These are phyloP conservation scores for Callyntrura sp. DNA, from an alignment of 2,888 invertebrate genomes.

Conservation along the genomic window DNA sequence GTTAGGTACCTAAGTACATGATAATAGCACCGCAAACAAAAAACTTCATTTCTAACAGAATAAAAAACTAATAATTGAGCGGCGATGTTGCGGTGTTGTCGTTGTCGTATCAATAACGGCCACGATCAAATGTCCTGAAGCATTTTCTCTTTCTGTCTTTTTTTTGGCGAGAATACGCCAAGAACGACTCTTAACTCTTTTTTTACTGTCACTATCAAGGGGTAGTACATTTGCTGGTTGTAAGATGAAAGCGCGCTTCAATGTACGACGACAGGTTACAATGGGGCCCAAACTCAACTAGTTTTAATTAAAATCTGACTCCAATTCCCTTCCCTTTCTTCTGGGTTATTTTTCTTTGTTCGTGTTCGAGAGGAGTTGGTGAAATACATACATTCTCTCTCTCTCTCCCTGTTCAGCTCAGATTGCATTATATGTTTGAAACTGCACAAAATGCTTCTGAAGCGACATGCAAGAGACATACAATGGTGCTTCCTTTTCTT, in stretches of 20 bases:
- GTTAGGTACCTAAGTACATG: not conserved
- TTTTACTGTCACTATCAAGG: constrained; percentile 6
- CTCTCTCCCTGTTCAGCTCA: not conserved
- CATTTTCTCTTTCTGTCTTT: constrained; percentile 20
- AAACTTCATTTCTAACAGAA: constrained; percentile 35
- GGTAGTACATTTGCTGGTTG: constrained; percentile 7
- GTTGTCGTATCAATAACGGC: constrained; percentile 32
- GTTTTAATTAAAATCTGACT: constrained; percentile 70
- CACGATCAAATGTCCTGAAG: constrained; percentile 44
- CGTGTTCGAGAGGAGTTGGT: not conserved
- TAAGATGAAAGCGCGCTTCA: constrained; percentile 8
- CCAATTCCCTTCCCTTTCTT: constrained; percentile 54
- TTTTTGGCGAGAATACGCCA: constrained; percentile 17
- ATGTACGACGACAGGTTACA: constrained; percentile 27
- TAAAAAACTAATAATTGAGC: constrained; percentile 37
- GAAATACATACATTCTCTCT: not conserved
- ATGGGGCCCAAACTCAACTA: constrained; percentile 9
- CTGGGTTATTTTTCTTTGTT: constrained; percentile 15
- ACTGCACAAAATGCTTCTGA: constrained; percentile 58
- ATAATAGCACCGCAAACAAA: not conserved
- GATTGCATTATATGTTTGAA: not conserved
- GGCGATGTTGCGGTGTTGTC: not conserved
- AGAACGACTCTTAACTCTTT: constrained; percentile 1
- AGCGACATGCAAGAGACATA: constrained; percentile 29
- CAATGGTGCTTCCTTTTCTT: not conserved